phyloP scores from a whole-genome alignment of 2,888 invertebrate genomes.

The Leptinotarsa haldemani region DNA sequence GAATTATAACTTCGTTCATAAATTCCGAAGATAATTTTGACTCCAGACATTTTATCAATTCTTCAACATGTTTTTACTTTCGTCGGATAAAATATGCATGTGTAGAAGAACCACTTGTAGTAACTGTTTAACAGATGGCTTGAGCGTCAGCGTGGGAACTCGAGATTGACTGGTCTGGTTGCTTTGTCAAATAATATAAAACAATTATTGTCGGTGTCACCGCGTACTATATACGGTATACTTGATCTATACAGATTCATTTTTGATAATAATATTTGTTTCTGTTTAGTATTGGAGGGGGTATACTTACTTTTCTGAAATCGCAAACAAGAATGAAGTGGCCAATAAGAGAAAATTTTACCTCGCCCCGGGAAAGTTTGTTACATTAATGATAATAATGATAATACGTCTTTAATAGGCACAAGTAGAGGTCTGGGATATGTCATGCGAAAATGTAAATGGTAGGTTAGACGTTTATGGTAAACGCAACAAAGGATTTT shows the following conservation, averaged over 20 bases:
- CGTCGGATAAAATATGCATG: conserved; percentile 11
- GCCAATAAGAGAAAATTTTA: too few relatives aligned
- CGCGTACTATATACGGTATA: conserved; percentile 52
- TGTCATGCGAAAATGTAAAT: too few relatives aligned
- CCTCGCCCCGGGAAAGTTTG: too few relatives aligned
- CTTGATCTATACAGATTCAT: conserved; percentile 4
- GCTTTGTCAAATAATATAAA: conserved; percentile 58
- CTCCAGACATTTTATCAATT: conserved; percentile 3
- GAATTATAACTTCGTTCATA: background rate
- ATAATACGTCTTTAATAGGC: too few relatives aligned
- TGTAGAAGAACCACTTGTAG: conserved; percentile 37
- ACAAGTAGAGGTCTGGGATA: too few relatives aligned
- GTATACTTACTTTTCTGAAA: too few relatives aligned
- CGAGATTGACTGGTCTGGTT: conserved; percentile 47
- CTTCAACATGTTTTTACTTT: background rate
- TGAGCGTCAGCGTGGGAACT: conserved; percentile 50
- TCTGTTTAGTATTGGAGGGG: background rate
- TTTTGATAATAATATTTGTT: background rate
- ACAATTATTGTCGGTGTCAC: conserved; percentile 54
- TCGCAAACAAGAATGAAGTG: too few relatives aligned
- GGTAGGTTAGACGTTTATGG: too few relatives aligned
- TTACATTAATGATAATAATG: too few relatives aligned
- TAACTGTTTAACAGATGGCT: conserved; percentile 49
- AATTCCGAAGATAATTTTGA: background rate
- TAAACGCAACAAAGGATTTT: too few relatives aligned